Evolutionary conservation across 1,140 invertebrate genomes (phyloP), one percentile per base, ranked within the genome.

Genomic region (Nautilus pompilius): DNA sequence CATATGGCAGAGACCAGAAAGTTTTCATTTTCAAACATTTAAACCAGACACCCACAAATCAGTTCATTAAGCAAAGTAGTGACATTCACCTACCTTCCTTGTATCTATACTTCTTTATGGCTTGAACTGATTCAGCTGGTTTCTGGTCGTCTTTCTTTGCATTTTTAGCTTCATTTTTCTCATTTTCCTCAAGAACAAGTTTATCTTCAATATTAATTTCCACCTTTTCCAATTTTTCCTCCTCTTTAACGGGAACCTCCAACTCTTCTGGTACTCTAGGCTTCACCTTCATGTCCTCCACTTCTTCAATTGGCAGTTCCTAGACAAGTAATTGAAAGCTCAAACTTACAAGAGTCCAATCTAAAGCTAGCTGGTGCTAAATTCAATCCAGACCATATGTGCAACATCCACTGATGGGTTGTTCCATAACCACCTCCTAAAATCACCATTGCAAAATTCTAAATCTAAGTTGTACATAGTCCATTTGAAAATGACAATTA

Each of bases 21-120:
- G 20, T 49, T 15, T 49, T 1, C 1, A n/a, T 41, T 41, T 13
- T 49, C n/a, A 1, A 22, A 20, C 6, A 6, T 49, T 49, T 24
- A 17, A 17, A 49, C 10, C 8, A 24, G 10, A 49, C 10, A 17
- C 20, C 48, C 10, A 49, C 36, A 15, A 15, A 15, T 10, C 48
- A 13, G 8, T 28, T 29, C 30, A 30, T 28, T 49, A 49, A 15
- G 15, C n/a, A 5, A 24, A 5, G 29, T 1, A 58, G 2, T 3
- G 32, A 55, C 4, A 48, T 10, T 10, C 22, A 28, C 66, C 41
- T 69, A 78, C 76, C 73, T 69, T 77, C 74, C 51, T 72, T 71
- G 58, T 79, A 79, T 32, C 67, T 73, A 58, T 76, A 78, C 65
- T 67, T 71, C 3, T 72, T 57, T 48, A 60, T 60, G 15, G 32